Base-by-base conservation (phyloP, 2,113 vertebrate genomes). In the Zosterops japonicus region DNA sequence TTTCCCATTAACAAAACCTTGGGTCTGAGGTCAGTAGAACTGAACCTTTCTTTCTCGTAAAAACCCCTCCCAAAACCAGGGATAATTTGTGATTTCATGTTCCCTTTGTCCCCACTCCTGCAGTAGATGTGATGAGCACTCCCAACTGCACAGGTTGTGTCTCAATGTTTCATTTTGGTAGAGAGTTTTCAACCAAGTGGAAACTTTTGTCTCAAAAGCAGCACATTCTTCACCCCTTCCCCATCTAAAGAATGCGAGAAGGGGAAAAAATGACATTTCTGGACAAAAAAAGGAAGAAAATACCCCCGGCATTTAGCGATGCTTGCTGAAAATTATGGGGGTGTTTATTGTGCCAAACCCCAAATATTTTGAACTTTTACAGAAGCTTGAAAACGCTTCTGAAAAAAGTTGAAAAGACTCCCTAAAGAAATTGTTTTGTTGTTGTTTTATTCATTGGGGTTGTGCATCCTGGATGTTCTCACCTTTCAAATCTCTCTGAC, bases 311-410 rank as follows among this genome's bases (percentile, higher is more conserved):
- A 55, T 86, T 90, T 76, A 74, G 68, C 29, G 47, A 21, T 14
- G 21, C 46, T 69, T 90, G 46, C 56, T 92, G 50, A 90, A 90
- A 67, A 89, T 36, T n/a, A 80, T 85, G 47, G 69, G 21, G 68
- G 15, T n/a, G 14, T 4, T 67, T 61, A 29, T 55, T 91, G 69
- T 93, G 90, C 93, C 93, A 94, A 93, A 94, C 83, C 89, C 86
- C 83, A 93, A 80, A 78, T 92, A 90, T 63, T 90, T 35, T 67
- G 12, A 83, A 74, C 60, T 70, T 93, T 35, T 71, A 70, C 36
- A 57, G 60, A 83, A 83, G 15, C 31, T 63, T 50, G 71, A 70
- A 70, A 77, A 83, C 42, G 17, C 42, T 70, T 74, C 33, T 59
- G 39, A 44, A 87, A 93, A 83, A 42, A 36, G 29, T 18, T 49